A percentile compares a stretch with the other conserved stretches of the same genome.
phyloP scores from a whole-genome alignment of 2,113 vertebrate species.

The Platichthys flesus region DNA sequence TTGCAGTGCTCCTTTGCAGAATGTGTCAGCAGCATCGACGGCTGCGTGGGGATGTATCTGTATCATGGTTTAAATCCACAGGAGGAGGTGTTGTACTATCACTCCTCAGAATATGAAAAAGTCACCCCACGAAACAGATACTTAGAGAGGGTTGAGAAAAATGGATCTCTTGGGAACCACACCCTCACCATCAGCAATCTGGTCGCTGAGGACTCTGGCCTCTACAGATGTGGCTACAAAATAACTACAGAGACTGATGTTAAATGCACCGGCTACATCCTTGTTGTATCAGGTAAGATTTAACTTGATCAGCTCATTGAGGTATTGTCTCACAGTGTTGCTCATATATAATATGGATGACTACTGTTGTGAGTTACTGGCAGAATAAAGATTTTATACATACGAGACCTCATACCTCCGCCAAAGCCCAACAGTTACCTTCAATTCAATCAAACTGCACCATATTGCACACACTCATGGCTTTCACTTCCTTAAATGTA shows the following conservation, averaged over 20 bases:
- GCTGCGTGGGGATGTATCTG: conserved; percentile 27
- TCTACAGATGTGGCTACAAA: conserved; percentile 50
- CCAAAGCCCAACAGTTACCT: too few species aligned
- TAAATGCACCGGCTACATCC: accelerated
- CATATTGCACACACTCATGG: too few species aligned
- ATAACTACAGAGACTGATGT: accelerated
- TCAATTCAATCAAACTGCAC: too few species aligned
- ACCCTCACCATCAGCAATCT: conserved; percentile 42
- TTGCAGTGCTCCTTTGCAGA: conserved; percentile 25
- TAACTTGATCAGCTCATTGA: not conserved
- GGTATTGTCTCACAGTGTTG: too few species aligned
- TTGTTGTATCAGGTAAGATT: conserved; percentile 35
- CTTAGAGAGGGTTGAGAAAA: not conserved
- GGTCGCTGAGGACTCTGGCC: conserved; percentile 20
- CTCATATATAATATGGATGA: too few species aligned
- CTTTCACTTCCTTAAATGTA: too few species aligned
- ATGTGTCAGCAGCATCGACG: accelerated
- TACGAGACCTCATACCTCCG: too few species aligned
- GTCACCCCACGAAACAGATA: accelerated
- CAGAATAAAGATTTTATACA: too few species aligned
- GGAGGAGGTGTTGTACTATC: conserved; percentile 7
- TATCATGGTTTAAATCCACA: not conserved
- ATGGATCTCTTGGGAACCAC: accelerated
- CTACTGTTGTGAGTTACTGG: too few species aligned
- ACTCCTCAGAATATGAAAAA: accelerated